Evolutionary conservation across 2,797 vertebrate species (phyloP), one percentile per base, ranked within the genome.

Genomic region (Pachyuromys duprasi): DNA sequence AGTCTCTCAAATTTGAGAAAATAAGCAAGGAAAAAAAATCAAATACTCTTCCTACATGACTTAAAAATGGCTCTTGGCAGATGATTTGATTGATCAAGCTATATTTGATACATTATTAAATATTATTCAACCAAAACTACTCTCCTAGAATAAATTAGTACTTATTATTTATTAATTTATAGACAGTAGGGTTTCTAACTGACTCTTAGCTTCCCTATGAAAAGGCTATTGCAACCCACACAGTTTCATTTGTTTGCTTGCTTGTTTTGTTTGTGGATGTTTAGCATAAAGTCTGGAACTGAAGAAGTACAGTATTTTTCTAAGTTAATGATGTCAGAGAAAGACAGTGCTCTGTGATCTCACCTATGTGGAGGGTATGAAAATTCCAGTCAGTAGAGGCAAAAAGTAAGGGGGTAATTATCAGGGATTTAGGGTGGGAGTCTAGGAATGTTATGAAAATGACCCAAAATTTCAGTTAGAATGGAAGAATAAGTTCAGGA

Each of bases 61-160:
- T 36, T 88, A 53, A 42, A 60, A 60, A 45, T 28, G 55, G 65
- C 24, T 31, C 69, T 87, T 57, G 53, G 67, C 14, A 82, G 11
- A 28, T 22, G 39, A 45, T 92, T 94, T 83, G 22, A 78, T 55
- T 3, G 3, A 94, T 76, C 55, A 74, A 81, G 53, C 74, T 89
- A 65, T 72, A 86, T 79, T 81, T 82, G 55, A 92, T 53, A 93
- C 4, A 86, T 62, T 80, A 36, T 79, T 92, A 78, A 81, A 70
- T 53, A 83, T 45, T 57, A 53, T 78, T 83, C 31, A 74, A 86
- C 22, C 5, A 57, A 55, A 88, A 82, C 69, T 2, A 49, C 17
- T 86, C 89, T 74, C 31, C 17, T 31, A 76, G n/a, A 2, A 80
- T n/a, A 76, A 93, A 69, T 75, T 13, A 90, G 7, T n/a, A 53